phyloP scores from a whole-genome alignment of 2,113 vertebrate species.

The Anoura caudifer region DNA sequence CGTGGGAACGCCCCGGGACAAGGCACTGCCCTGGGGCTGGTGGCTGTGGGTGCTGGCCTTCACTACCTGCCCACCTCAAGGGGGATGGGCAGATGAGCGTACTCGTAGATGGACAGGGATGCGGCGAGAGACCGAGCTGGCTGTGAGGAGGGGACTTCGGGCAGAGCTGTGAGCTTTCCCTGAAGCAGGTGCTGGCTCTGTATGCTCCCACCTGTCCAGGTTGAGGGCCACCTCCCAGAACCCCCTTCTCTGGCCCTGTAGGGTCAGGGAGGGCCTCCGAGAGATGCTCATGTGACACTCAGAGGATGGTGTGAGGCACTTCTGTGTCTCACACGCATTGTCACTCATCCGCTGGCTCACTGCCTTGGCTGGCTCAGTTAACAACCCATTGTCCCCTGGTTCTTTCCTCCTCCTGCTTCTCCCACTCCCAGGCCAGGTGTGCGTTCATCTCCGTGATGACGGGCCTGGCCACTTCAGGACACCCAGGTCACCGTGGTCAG shows the following conservation, averaged over 20 bases:
- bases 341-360: not conserved
- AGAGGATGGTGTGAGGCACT: not conserved
- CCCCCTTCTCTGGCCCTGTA: not conserved
- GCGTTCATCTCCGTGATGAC: not conserved
- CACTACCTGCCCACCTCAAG: too few relatives aligned
- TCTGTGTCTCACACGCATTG: rapidly evolving
- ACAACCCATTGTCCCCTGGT: too few relatives aligned
- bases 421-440: rapidly evolving
- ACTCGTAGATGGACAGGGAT: not conserved
- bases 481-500: not conserved
- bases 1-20: not conserved
- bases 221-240: not conserved
- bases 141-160: not conserved
- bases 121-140: not conserved
- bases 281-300: not conserved
- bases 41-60: not conserved
- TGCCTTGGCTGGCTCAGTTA: not conserved
- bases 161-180: not conserved
- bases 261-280: not conserved
- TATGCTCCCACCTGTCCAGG: rapidly evolving
- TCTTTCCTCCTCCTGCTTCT: not conserved
- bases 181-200: not conserved
- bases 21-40: not conserved
- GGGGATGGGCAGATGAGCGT: too few relatives aligned
- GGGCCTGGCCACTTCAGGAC: rapidly evolving